These are phyloP conservation scores for Stegana nigrithorax DNA, from an alignment of 2,888 invertebrate species.

Conservation along the genomic window DNA sequence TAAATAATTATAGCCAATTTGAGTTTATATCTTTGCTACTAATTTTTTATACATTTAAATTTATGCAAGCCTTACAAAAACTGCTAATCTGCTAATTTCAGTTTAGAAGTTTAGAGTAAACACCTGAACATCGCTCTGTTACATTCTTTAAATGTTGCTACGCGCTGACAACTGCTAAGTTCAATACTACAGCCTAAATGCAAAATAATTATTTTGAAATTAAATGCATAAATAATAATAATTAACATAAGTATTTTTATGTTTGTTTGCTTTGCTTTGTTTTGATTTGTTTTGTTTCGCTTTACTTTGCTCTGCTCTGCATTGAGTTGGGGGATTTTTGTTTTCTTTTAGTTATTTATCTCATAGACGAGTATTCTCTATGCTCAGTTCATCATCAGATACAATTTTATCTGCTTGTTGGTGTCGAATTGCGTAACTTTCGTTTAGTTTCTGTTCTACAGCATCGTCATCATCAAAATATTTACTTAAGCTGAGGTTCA, in stretches of 20 bases:
- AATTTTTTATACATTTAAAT: constrained; percentile 4
- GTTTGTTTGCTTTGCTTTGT: not conserved
- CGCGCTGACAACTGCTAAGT: not conserved
- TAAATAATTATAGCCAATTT: not conserved
- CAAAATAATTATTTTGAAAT: not conserved
- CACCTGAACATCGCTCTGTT: not conserved
- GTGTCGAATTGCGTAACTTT: constrained; percentile 12
- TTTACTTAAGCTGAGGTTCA: not conserved
- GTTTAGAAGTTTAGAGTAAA: not conserved
- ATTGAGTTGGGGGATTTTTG: constrained; percentile 11
- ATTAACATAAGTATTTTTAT: not conserved
- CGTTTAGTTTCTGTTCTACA: not conserved
- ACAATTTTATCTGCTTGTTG: constrained; percentile 7
- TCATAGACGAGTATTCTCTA: constrained; percentile 66
- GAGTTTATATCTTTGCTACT: not conserved
- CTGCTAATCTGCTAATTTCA: not conserved
- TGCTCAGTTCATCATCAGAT: constrained; percentile 62
- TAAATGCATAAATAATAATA: not conserved
- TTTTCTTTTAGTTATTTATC: constrained; percentile 19
- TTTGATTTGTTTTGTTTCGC: not conserved
- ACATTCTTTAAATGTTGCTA: no score
- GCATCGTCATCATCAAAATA: constrained; percentile 7
- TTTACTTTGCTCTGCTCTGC: not conserved
- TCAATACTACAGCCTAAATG: not conserved
- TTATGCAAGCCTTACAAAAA: not conserved